phyloP scores from a whole-genome alignment of 2,113 vertebrate genomes.

The Brachypodius melanocephalos region DNA sequence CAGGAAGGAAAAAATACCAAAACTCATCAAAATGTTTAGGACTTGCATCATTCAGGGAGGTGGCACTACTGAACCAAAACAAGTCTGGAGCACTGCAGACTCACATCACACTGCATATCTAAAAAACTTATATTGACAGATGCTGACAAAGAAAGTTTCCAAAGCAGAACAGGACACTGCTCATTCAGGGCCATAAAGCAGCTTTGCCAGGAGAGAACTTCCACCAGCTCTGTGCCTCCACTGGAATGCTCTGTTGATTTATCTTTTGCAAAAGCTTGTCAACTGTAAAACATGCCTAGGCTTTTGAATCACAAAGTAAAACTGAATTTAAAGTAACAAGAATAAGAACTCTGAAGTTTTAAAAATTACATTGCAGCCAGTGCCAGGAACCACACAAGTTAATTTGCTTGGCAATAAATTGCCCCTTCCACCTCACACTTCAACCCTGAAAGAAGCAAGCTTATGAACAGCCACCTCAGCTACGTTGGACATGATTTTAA shows the following conservation, averaged over 20 bases:
- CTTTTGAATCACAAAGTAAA: neutral
- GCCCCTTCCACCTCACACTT: neutral
- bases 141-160: slow-evolving; percentile 4
- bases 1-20: neutral
- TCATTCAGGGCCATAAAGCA: neutral
- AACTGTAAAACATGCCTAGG: neutral
- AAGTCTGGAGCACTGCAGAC: neutral
- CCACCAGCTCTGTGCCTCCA: neutral
- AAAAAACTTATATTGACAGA: neutral
- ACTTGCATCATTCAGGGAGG: neutral
- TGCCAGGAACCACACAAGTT: neutral
- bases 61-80: neutral
- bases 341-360: neutral
- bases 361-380: neutral
- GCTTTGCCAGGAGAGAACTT: neutral
- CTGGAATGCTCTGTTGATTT: slow-evolving; percentile 19
- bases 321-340: neutral
- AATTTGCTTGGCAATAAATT: neutral
- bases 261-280: neutral
- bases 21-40: neutral
- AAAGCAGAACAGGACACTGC: neutral
- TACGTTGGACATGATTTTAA: neutral
- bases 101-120: neutral
- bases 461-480: neutral
- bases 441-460: neutral